phyloP scores from a whole-genome alignment of 2,797 vertebrate species.

The Helarctos malayanus region DNA sequence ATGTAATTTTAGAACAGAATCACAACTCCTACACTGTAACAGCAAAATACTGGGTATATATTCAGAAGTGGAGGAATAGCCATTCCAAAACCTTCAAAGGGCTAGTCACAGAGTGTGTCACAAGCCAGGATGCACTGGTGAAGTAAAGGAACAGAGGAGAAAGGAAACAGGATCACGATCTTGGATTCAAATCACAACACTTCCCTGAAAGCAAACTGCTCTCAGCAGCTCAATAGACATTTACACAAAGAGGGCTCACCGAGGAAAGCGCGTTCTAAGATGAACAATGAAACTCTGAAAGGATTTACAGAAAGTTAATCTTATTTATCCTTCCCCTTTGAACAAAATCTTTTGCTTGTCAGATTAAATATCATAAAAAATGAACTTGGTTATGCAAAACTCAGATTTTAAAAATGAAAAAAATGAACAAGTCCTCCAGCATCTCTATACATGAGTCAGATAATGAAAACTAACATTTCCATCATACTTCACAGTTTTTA shows the following conservation, averaged over 20 bases:
- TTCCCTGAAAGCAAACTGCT: background rate
- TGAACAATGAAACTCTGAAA: background rate
- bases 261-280: background rate
- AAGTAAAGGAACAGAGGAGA: background rate
- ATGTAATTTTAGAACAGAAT: background rate
- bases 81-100: background rate
- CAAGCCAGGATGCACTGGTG: background rate
- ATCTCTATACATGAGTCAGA: background rate
- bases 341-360: conserved; percentile 34
- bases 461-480: conserved; percentile 28
- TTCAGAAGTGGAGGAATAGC: background rate
- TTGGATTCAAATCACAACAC: background rate
- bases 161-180: background rate
- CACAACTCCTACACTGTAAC: background rate
- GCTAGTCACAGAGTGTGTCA: background rate
- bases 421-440: background rate
- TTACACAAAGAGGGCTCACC: background rate
- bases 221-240: background rate
- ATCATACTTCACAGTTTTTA: background rate
- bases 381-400: conserved; percentile 19
- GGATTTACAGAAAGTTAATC: background rate
- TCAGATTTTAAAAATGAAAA: background rate
- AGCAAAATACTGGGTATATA: background rate
- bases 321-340: conserved; percentile 30
- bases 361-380: conserved; percentile 54